Evolutionary conservation across 2,113 vertebrate genomes (phyloP), one percentile per base, ranked within the genome.

Genomic region (Fregata magnificens): DNA sequence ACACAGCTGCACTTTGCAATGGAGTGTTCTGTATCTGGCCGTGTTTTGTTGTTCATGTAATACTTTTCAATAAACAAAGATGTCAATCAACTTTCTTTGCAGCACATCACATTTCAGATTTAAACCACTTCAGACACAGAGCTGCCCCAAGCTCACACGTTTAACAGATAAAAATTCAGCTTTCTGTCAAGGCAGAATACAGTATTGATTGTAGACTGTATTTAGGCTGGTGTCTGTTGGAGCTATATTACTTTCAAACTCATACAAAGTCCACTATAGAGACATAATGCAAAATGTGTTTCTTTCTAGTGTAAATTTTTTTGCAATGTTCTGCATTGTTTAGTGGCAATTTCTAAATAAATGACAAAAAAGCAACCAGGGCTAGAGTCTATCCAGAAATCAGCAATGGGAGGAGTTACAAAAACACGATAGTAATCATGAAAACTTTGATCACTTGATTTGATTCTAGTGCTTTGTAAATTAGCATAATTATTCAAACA

Each of bases 21-120:
- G 72, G 91, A 97, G 95, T 90, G 94, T 93, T 97, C 96, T 96
- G 92, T 92, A 92, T 97, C 97, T 97, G 97, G 95, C 96, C 96
- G 14, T 96, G 89, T 98, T 98, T 98, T 98, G 97, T 98, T 98
- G 98, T 98, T 98, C 98, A 92, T 98, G 98, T 98, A 98, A 98
- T 98, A 98, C 97, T 98, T 98, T 98, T 98, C 98, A 98, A 98
- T 98, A 98, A 98, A 98, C 97, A 98, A 98, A 98, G 98, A 98
- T 98, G 98, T 98, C 98, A 98, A 98, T 98, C 98, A 98, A 98
- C 97, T 98, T 98, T 98, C 96, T 98, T 96, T 95, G 95, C 97
- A 96, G 88, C 95, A 97, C 97, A 98, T 98, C 98, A 98, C 97
- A 98, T 98, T 98, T 98, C 95, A 98, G 96, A 98, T 97, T 98